Conservation (phyloP, 2,113 vertebrate genomes). For the Spizaetus ornatus region DNA sequence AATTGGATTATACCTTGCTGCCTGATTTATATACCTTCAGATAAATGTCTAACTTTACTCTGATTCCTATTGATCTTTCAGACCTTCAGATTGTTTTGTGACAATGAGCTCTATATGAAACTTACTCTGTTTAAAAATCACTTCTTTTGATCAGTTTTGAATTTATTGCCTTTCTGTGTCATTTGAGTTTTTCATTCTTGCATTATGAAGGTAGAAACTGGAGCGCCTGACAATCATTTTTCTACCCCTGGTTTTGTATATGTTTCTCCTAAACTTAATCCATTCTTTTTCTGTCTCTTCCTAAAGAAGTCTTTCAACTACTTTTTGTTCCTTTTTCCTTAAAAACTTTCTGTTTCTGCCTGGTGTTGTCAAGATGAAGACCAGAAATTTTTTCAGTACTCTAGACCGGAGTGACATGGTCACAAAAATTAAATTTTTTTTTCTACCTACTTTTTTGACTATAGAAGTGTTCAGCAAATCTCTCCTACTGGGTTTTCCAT, state of each 20-base stretch:
- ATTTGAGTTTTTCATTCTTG: neutral
- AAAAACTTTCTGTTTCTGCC: neutral
- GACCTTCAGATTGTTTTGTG: neutral
- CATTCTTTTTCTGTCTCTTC: neutral
- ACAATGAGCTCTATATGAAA: neutral
- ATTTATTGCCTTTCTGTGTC: neutral
- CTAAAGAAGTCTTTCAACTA: neutral
- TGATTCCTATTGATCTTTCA: constrained; percentile 23
- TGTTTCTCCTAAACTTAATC: neutral
- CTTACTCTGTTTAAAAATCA: neutral
- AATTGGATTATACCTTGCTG: neutral
- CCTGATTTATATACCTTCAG: neutral
- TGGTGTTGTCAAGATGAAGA: neutral
- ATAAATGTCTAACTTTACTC: neutral
- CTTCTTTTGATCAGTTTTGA: constrained; percentile 45
- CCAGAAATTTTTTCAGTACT: neutral
- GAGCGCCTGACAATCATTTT: neutral
- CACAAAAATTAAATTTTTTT: neutral
- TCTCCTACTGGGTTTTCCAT: neutral
- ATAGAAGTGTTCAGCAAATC: neutral
- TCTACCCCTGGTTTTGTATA: neutral
- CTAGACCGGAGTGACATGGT: neutral
- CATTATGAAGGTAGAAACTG: constrained; percentile 14
- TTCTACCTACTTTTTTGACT: neutral
- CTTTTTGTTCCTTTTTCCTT: neutral